Evolutionary conservation across 2,113 vertebrate genomes (phyloP).

Genomic region (Pangasianodon hypophthalmus): DNA sequence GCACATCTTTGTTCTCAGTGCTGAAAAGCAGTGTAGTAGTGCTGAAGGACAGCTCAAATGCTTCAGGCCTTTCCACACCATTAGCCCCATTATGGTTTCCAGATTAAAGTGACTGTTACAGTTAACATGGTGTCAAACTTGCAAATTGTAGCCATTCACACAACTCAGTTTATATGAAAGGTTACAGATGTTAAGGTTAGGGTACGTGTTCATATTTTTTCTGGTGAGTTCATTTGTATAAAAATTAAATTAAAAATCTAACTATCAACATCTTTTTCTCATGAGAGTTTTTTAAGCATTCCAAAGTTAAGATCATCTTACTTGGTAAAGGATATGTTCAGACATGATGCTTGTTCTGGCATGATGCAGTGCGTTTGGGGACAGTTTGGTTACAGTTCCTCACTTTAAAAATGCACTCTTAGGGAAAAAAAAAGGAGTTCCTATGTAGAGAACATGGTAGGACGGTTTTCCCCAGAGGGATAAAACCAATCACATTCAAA

Average conservation of each 20-base stretch:
- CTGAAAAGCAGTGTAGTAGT: neutral
- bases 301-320: neutral
- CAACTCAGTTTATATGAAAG: neutral
- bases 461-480: neutral
- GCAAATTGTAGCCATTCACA: neutral
- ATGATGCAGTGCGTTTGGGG: neutral
- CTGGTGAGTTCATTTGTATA: neutral
- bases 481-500: neutral
- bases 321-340: neutral
- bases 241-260: neutral
- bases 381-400: neutral
- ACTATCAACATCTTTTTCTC: neutral
- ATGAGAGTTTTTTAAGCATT: neutral
- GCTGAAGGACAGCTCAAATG: constrained; percentile 38
- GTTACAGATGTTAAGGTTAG: neutral
- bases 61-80: constrained; percentile 28
- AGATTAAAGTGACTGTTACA: constrained; percentile 9
- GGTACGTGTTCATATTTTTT: neutral
- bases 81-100: constrained; percentile 31
- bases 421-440: neutral
- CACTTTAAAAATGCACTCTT: neutral
- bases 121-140: neutral
- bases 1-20: neutral
- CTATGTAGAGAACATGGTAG: neutral
- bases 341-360: neutral